Conservation (phyloP, 2,888 invertebrate species). For the Altica lythri region DNA sequence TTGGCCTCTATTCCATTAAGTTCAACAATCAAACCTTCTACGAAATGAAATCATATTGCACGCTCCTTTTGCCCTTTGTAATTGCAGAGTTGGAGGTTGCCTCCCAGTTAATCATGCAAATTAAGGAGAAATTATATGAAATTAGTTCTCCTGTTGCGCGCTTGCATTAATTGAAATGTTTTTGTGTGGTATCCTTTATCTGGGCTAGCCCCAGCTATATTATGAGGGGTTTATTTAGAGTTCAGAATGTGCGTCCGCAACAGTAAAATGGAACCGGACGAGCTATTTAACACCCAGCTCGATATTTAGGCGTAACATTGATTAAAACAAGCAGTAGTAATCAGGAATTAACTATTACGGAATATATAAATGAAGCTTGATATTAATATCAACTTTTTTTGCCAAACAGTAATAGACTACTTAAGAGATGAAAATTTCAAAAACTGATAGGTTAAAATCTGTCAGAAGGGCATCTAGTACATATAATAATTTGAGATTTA, state of each 20-base stretch:
- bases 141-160: conserved; percentile 8
- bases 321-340: no score
- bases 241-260: neutral
- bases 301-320: no score
- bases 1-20: conserved; percentile 1
- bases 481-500: no score
- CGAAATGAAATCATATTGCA: neutral
- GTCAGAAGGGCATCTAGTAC: no score
- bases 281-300: neutral
- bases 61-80: neutral
- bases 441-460: no score
- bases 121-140: conserved; percentile 2
- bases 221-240: conserved; percentile 5
- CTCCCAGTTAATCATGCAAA: conserved; percentile 1
- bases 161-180: conserved; percentile 2
- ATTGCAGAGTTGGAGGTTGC: neutral
- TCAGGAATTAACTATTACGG: no score
- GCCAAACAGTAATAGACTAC: no score
- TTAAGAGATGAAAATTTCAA: no score
- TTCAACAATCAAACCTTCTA: conserved; percentile 2
- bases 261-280: conserved; percentile 3
- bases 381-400: no score
- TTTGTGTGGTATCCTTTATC: neutral
- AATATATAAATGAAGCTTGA: no score
- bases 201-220: neutral